Percentiles rank a stretch among this genome's conserved stretches.
Evolutionary conservation across 2,888 invertebrate genomes (phyloP).

Genomic region (Tridacna crocea): DNA sequence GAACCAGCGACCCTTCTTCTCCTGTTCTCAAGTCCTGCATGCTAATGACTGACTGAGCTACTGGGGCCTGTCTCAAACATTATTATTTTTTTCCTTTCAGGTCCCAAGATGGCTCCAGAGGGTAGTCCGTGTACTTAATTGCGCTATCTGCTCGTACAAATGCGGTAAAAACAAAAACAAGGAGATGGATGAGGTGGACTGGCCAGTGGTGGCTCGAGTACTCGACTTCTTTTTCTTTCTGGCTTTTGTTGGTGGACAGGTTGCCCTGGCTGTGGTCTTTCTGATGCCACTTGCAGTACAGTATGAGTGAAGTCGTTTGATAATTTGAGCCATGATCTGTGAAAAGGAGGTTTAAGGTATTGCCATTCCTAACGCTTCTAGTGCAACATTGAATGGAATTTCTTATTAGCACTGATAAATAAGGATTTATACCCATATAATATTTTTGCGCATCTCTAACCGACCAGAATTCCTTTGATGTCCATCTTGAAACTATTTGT

Average conservation of each 20-base stretch:
- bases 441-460: too few relatives aligned
- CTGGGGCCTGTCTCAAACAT: too few relatives aligned
- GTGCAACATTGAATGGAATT: too few relatives aligned
- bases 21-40: too few relatives aligned
- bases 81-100: slow-evolving; percentile 18
- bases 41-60: too few relatives aligned
- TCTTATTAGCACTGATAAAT: too few relatives aligned
- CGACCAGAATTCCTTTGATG: too few relatives aligned
- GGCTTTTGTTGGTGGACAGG: slow-evolving; percentile 46
- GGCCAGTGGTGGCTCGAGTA: slow-evolving; percentile 46
- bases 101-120: slow-evolving; percentile 48
- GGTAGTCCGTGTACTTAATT: slow-evolving; percentile 42
- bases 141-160: slow-evolving; percentile 39
- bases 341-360: too few relatives aligned
- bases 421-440: too few relatives aligned
- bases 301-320: slow-evolving; percentile 11
- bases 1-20: too few relatives aligned
- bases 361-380: too few relatives aligned
- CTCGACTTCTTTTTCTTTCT: slow-evolving; percentile 59
- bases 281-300: slow-evolving; percentile 48
- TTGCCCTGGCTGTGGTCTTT: slow-evolving; percentile 49
- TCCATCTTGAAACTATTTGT: too few relatives aligned
- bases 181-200: slow-evolving; percentile 41
- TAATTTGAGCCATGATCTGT: not conserved
- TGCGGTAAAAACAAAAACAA: slow-evolving; percentile 26